Conservation (phyloP, 2,888 invertebrate genomes). For the Drosophila kuntzei region DNA sequence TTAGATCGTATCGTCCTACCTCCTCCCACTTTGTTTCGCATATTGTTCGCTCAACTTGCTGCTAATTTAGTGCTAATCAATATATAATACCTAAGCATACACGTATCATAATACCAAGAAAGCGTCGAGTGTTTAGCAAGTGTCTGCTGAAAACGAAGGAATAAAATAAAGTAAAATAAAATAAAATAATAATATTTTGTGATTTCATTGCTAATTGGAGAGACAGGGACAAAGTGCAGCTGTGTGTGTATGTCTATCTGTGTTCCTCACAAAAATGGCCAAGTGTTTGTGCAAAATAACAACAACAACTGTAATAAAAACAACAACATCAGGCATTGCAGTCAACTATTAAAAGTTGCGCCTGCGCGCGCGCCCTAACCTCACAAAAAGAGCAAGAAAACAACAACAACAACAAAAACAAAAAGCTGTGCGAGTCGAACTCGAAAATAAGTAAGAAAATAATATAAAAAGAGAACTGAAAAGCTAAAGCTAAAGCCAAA, state of each 20-base stretch:
- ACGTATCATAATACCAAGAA: constrained; percentile 24
- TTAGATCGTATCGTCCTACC: constrained; percentile 45
- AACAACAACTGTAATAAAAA: constrained; percentile 28
- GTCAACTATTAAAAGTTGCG: constrained; percentile 61
- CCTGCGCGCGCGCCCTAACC: constrained; percentile 72
- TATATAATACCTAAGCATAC: constrained; percentile 44
- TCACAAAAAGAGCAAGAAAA: constrained; percentile 48
- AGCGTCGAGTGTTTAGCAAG: constrained; percentile 51
- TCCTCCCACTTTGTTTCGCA: neutral
- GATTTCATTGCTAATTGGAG: constrained; percentile 72
- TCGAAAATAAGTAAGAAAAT: constrained; percentile 33
- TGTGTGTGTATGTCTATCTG: constrained; percentile 15
- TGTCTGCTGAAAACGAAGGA: constrained; percentile 31
- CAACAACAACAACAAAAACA: constrained; percentile 6
- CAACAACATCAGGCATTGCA: constrained; percentile 40
- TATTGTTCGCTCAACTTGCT: constrained; percentile 32
- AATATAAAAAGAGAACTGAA: constrained; percentile 51
- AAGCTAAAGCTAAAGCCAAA: constrained; percentile 40
- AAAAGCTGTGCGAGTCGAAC: constrained; percentile 54
- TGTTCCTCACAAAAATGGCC: constrained; percentile 52
- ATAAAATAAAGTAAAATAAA: constrained; percentile 7
- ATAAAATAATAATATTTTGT: constrained; percentile 48
- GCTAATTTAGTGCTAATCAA: constrained; percentile 60
- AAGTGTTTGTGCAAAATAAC: constrained; percentile 57
- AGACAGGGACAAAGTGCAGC: constrained; percentile 43